Conservation (phyloP, 1,140 invertebrate species). For the Dendroctonus valens region DNA sequence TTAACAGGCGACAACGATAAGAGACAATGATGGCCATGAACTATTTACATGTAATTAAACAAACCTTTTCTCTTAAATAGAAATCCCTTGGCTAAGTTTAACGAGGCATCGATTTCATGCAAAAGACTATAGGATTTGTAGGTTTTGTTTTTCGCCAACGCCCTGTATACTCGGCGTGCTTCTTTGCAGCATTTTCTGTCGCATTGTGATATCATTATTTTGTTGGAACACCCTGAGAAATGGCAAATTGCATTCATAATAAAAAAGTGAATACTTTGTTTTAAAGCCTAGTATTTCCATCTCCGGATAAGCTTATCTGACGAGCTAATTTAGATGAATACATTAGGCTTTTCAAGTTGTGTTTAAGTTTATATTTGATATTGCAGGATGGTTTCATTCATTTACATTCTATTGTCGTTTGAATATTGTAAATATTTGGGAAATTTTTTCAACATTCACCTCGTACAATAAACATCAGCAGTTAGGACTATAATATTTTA, state of each 20-base stretch:
- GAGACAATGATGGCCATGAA: no score
- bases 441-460: not conserved
- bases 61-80: conserved; percentile 55
- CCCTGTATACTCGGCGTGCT: conserved; percentile 41
- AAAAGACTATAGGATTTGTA: conserved; percentile 55
- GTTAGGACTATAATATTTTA: not conserved
- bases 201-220: conserved; percentile 14
- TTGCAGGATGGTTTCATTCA: no score
- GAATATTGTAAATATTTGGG: no score
- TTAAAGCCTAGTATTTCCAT: no score
- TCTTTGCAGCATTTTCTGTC: conserved; percentile 40
- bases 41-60: conserved; percentile 14
- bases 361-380: no score
- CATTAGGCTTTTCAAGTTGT: no score
- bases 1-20: no score
- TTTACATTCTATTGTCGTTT: no score
- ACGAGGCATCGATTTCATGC: conserved; percentile 63
- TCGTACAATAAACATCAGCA: no score
- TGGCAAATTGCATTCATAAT: conserved; percentile 5
- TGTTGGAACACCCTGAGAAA: not conserved
- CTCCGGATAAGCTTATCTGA: no score
- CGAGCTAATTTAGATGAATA: no score
- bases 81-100: conserved; percentile 63
- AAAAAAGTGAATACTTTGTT: no score
- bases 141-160: conserved; percentile 41